Evolutionary conservation across 30 jellyfish, hydroid and myxozoan species (phyloP), one percentile per base, ranked within the genome.

Genomic region (Aurelia sp.): DNA sequence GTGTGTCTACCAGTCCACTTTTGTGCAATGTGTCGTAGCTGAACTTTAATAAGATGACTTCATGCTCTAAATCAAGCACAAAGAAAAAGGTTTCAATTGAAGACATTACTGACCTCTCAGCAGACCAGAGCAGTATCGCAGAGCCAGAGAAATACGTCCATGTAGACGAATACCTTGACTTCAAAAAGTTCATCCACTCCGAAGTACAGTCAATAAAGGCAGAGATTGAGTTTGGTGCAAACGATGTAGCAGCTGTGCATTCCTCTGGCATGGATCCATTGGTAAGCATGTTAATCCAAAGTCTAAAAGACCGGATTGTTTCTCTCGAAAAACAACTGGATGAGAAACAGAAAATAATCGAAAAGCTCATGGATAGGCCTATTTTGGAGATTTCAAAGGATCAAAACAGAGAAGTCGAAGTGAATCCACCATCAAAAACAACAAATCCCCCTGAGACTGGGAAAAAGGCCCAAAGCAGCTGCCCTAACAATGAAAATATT

Each of bases 281-380:
- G 68, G 24, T 20, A 20, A 59, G 8, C 24, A 38, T 38, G 80
- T 30, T 30, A 38, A 30, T 68, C 20, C 57, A 68, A 68, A 24
- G 59, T 68, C 50, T 68, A 8, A 30, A 68, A 47, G 80, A 68
- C 80, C 41, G 80, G 20, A 68, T 68, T 5, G 60, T 27, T 38
- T 30, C 80, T 20, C 60, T 68, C 22, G 80, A 68, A 38, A 30
- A 68, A 19, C 80, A 68, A 38, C 80, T 68, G n/a, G 4, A 24
- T 68, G 80, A 68, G 61, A 68, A 68, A 68, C 80, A n/a, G 80
- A 68, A 68, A 68, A 68, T 68, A 24, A 68, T 68, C 41, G 63
- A 27, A 68, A 38, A 38, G 4, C 63, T 68, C 61, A 24, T 68
- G 80, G 80, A 68, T 21, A 57, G 80, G 80, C 63, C 80, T 68